Base-by-base conservation (phyloP, 2,888 invertebrate species). In the Machimus rusticus region DNA sequence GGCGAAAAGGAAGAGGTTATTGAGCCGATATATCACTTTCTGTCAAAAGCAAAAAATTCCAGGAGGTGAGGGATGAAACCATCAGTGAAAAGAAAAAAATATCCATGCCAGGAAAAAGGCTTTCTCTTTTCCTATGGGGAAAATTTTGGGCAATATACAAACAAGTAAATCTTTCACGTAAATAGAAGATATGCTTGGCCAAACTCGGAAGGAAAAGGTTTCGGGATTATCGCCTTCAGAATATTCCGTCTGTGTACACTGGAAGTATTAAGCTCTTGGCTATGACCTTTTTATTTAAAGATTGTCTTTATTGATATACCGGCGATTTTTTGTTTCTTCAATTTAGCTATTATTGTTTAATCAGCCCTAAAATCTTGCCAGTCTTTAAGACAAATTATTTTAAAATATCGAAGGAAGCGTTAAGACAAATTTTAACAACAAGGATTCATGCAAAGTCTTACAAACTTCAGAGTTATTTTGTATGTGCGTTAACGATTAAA, bases 1-100 rank as follows among this genome's bases (percentile, higher is more conserved):
- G 34, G 57, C 46, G 39, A 37, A 57, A 77, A 77, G 57, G 77
- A 86, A 55, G 77, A 86, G 86, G 78, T 86, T 86, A 86, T 77
- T 57, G 77, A 55, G 77, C 77, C 86, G 77, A 86, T 86, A 86
- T 86, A 86, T 86, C 77, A 86, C 77, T 76, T 77, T 77, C 77
- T 86, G 86, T 86, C 86, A 77, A 77, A 77, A 77, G 77, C 77
- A 86, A 77, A 31, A 86, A 86, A 46, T 86, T 76, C 28, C 51
- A n/a, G 39, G 16, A 66, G 19, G 66, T 66, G 66, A 28, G 51
- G 51, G 51, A 51, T n/a, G n/a, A 51, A 51, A n/a, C 51, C 51
- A 51, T 16, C 51, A 51, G 51, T 51, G n/a, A 51, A 6, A 31
- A 51, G 43, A 43, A 82, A 55, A 55, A 79, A 51, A 46, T 9